Percentiles rank a stretch among this genome's conserved stretches.
These are phyloP conservation scores for Drosophila rhopaloa DNA, from an alignment of 1,140 invertebrate genomes.

Conservation along the genomic window DNA sequence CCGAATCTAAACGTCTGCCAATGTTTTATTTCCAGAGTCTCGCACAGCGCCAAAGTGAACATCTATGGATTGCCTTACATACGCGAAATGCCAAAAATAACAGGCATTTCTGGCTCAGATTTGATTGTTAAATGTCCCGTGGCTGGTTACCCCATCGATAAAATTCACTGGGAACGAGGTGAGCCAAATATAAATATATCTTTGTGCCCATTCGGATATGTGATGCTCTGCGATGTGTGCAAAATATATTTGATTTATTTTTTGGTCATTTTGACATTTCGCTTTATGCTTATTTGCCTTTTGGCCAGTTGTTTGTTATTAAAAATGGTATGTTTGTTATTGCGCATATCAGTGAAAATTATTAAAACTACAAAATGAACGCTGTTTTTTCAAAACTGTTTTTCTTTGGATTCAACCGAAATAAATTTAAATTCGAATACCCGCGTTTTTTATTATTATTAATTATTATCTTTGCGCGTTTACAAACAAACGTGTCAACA, in stretches of 20 bases:
- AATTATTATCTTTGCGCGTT: conserved; percentile 44
- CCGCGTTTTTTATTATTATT: not conserved
- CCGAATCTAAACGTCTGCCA: conserved; percentile 10
- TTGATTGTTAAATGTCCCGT: conserved; percentile 96
- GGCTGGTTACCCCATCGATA: conserved; percentile 95
- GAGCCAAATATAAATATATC: conserved; percentile 60
- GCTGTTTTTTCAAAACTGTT: conserved; percentile 19
- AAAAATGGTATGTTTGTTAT: conserved; percentile 74
- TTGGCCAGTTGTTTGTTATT: conserved; percentile 74
- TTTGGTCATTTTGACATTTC: conserved; percentile 31
- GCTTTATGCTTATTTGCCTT: conserved; percentile 50
- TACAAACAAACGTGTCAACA: conserved; percentile 18
- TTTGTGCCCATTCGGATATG: conserved; percentile 11
- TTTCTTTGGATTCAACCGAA: conserved; percentile 30
- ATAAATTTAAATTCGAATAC: conserved; percentile 42
- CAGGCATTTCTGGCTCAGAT: conserved; percentile 93
- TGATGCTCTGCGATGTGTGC: conserved; percentile 2
- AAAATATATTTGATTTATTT: conserved; percentile 29
- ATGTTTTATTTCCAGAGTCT: conserved; percentile 85
- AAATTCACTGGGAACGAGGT: conserved; percentile 96
- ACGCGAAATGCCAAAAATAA: conserved; percentile 95
- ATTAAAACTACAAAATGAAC: conserved; percentile 70
- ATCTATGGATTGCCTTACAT: conserved; percentile 96
- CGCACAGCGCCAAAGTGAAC: conserved; percentile 94
- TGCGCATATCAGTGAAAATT: conserved; percentile 72